Evolutionary conservation across 2,888 invertebrate genomes (phyloP).

Genomic region (Xanthorhoe designata): DNA sequence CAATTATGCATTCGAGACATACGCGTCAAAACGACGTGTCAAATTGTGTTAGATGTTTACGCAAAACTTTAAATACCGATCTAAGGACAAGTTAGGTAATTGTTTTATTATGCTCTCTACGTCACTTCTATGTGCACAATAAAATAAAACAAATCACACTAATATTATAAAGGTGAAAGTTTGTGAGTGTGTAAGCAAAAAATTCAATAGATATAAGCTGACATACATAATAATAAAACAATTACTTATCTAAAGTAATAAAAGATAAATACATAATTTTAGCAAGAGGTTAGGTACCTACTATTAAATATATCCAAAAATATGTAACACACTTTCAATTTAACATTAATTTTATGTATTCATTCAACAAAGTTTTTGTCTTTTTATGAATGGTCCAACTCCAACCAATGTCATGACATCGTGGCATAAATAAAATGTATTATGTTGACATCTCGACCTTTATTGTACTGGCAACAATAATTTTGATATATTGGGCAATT

Average conservation of each 20-base stretch:
- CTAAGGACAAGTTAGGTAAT: slow-evolving; percentile 25
- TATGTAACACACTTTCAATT: not conserved
- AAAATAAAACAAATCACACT: too few relatives aligned
- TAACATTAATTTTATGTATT: not conserved
- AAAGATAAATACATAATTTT: too few relatives aligned
- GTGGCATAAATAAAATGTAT: slow-evolving; percentile 22
- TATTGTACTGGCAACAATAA: slow-evolving; percentile 18
- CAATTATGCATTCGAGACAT: slow-evolving; percentile 40
- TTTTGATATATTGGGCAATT: slow-evolving; percentile 26
- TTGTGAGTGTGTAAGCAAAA: too few relatives aligned
- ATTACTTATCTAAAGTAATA: too few relatives aligned
- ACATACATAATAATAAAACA: too few relatives aligned
- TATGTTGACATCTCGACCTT: slow-evolving; percentile 29
- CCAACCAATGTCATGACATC: slow-evolving; percentile 20
- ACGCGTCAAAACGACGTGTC: slow-evolving; percentile 35
- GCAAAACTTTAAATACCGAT: slow-evolving; percentile 34
- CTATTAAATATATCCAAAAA: too few relatives aligned
- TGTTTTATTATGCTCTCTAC: not conserved
- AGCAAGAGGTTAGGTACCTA: too few relatives aligned
- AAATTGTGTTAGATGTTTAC: slow-evolving; percentile 33
- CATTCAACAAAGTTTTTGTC: slow-evolving; percentile 11
- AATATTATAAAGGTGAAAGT: too few relatives aligned
- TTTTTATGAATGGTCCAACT: slow-evolving; percentile 29
- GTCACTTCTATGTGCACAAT: too few relatives aligned
- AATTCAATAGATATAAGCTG: too few relatives aligned